Evolutionary conservation across 2,888 invertebrate species (phyloP).

Genomic region (Dicyrtoma fusca): DNA sequence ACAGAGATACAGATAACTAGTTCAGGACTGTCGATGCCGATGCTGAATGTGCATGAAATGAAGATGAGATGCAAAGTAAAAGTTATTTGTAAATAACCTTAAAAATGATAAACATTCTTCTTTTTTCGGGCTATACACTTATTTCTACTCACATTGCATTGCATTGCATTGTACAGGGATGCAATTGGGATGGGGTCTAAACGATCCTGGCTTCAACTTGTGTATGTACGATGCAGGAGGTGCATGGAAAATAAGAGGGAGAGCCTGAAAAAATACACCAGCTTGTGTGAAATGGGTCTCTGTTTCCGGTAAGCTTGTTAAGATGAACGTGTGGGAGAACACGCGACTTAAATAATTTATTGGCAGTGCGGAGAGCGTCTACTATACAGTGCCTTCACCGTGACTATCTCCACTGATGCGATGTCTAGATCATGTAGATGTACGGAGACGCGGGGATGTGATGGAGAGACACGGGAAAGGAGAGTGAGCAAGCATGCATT

Average conservation of each 20-base stretch:
- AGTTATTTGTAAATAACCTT: too few species aligned
- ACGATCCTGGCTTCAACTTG: not conserved
- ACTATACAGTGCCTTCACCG: too few species aligned
- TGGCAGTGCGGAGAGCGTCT: constrained; percentile 21
- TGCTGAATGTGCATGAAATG: too few species aligned
- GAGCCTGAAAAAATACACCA: constrained; percentile 20
- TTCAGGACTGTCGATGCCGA: too few species aligned
- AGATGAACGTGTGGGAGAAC: constrained; percentile 36
- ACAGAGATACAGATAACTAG: too few species aligned
- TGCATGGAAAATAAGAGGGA: constrained; percentile 3
- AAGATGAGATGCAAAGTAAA: too few species aligned
- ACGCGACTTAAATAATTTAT: constrained; percentile 40
- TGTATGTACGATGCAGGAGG: not conserved
- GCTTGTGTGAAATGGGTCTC: constrained; percentile 40
- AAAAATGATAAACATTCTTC: too few species aligned
- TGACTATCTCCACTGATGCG: constrained; percentile 28
- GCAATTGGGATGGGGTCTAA: too few species aligned
- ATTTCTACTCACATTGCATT: too few species aligned
- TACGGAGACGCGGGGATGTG: too few species aligned
- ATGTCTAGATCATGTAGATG: too few species aligned
- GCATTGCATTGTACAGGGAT: too few species aligned
- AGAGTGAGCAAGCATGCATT: not conserved
- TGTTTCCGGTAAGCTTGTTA: constrained; percentile 36
- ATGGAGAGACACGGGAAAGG: not conserved
- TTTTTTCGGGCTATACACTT: not conserved